Conservation (phyloP, 2,888 invertebrate species). For the Incurvaria masculella region DNA sequence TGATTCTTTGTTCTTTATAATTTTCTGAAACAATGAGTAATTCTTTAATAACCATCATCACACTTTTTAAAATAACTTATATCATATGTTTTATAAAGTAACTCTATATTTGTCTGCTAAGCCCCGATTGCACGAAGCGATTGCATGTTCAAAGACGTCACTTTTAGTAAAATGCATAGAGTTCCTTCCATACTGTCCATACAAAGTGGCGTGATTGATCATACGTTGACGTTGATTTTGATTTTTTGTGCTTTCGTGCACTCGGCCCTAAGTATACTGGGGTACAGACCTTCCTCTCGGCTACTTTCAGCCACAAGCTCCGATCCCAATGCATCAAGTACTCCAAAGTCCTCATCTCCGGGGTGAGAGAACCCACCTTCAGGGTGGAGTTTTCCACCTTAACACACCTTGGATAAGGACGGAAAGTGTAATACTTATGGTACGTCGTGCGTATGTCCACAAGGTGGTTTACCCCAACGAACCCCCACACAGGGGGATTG, state of each 20-base stretch:
- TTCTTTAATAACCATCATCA: background rate
- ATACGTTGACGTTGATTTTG: no score
- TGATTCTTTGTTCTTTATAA: background rate
- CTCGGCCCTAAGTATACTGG: no score
- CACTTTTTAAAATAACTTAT: background rate
- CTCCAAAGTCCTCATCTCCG: conserved; percentile 53
- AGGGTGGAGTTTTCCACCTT: conserved; percentile 49
- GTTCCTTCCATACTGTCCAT: no score
- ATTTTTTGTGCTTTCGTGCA: no score
- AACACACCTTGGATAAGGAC: conserved; percentile 47
- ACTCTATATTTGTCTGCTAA: no score
- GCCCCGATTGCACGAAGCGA: no score
- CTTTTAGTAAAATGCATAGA: no score
- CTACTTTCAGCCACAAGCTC: conserved; percentile 31
- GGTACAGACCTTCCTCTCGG: conserved; percentile 38
- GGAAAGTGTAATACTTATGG: conserved; percentile 47
- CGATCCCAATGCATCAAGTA: conserved; percentile 45
- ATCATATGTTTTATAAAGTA: no score
- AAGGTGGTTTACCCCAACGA: conserved; percentile 52
- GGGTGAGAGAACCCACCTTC: conserved; percentile 43
- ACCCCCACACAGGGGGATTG: conserved; percentile 64
- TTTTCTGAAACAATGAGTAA: background rate
- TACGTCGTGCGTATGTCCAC: conserved; percentile 54
- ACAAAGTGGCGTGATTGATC: no score
- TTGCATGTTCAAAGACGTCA: no score